Percentiles rank a stretch among this genome's conserved stretches.
Evolutionary conservation across 64 coral and sea anemone species (phyloP).

Genomic region (Dendrophyllia cribrosa): DNA sequence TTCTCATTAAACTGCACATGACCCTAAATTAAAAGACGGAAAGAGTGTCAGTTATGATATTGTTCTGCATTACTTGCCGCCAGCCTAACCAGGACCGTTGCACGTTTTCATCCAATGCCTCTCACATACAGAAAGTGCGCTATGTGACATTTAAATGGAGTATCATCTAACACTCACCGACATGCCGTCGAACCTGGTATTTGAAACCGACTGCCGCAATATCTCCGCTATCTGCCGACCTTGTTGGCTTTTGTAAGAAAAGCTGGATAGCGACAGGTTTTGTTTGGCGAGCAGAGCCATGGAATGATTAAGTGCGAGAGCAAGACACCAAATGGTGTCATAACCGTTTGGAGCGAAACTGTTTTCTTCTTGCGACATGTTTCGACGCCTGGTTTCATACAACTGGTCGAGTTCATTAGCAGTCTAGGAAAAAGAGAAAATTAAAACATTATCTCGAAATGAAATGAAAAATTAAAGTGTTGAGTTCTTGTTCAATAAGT

Average conservation of each 20-base stretch:
- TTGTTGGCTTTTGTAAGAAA: slow-evolving; percentile 6
- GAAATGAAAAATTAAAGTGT: too few relatives aligned
- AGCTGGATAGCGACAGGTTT: background rate
- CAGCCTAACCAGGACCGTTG: too few relatives aligned
- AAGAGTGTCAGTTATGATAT: too few relatives aligned
- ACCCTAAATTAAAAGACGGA: slow-evolving; percentile 17
- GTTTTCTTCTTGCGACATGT: slow-evolving; percentile 29
- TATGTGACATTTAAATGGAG: too few relatives aligned
- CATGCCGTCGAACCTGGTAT: slow-evolving; percentile 36
- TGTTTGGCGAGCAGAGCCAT: background rate
- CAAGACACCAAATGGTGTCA: slow-evolving; percentile 64
- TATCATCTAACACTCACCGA: background rate
- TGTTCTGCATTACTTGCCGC: too few relatives aligned
- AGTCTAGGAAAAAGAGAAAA: slow-evolving; percentile 3
- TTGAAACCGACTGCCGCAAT: background rate
- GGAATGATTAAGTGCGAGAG: slow-evolving; percentile 51
- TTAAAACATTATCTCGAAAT: too few relatives aligned
- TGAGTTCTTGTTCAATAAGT: too few relatives aligned
- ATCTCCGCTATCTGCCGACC: background rate
- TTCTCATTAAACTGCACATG: slow-evolving; percentile 12
- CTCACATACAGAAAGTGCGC: too few relatives aligned
- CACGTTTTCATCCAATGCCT: too few relatives aligned
- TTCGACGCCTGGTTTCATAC: slow-evolving; percentile 21
- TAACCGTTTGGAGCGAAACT: slow-evolving; percentile 58
- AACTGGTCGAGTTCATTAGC: slow-evolving; percentile 8